These are phyloP conservation scores for Centropus bengalensis DNA, from an alignment of 2,113 vertebrate species.

Conservation along the genomic window DNA sequence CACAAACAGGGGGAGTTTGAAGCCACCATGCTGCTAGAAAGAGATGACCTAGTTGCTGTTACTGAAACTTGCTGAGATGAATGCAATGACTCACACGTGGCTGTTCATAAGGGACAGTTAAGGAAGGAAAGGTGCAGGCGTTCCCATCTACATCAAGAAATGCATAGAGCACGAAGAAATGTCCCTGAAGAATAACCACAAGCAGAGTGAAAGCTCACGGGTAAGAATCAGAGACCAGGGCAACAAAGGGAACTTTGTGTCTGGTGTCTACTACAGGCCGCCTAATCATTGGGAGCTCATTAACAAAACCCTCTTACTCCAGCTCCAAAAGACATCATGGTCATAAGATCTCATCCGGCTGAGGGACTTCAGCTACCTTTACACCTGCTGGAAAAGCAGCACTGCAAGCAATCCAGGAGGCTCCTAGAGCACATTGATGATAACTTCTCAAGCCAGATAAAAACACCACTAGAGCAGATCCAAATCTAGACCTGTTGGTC, in stretches of 20 bases:
- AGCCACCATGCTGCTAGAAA: neutral
- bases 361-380: neutral
- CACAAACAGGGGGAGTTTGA: too few species aligned
- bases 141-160: neutral
- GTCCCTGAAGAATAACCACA: neutral
- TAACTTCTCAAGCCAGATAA: neutral
- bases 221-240: neutral
- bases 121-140: neutral
- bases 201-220: neutral
- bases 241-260: too few species aligned
- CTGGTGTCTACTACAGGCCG: too few species aligned
- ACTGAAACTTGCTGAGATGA: neutral
- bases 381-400: neutral
- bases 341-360: neutral
- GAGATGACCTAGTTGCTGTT: neutral
- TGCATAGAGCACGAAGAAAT: too few species aligned
- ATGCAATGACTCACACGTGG: neutral
- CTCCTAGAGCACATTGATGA: too few species aligned
- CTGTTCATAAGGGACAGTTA: neutral
- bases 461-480: neutral
- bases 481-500: neutral
- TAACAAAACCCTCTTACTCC: neutral
- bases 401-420: too few species aligned
- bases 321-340: neutral
- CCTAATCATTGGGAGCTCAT: neutral